Conservation (phyloP, 2,113 vertebrate genomes). For the Sceloporus tristichus region DNA sequence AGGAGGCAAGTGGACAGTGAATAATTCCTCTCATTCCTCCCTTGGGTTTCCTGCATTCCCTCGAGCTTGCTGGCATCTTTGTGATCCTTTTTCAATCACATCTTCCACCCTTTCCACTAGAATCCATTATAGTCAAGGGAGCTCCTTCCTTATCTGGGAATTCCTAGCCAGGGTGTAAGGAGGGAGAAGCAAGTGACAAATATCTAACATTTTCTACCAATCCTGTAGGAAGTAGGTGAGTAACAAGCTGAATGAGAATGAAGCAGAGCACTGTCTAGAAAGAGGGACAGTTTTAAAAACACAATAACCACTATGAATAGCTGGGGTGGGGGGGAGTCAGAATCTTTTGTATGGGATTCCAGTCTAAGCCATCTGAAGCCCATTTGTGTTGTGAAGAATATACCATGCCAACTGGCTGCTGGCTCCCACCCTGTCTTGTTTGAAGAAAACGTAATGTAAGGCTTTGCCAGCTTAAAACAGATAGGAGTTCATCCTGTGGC, state of each 20-base stretch:
- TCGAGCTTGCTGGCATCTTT: not conserved
- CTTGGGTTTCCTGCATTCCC: not conserved
- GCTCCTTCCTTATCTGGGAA: constrained; percentile 58
- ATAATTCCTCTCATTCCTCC: not conserved
- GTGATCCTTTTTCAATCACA: not conserved
- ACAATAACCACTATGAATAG: constrained; percentile 49
- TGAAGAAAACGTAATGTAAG: constrained; percentile 26
- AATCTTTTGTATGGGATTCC: constrained; percentile 56
- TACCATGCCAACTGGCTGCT: constrained; percentile 55
- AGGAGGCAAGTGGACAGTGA: not conserved
- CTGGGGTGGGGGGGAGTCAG: constrained; percentile 57
- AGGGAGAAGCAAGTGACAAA: constrained; percentile 60
- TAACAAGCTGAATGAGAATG: constrained; percentile 37
- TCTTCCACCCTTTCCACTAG: not conserved
- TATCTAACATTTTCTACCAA: constrained; percentile 41
- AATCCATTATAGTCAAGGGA: constrained; percentile 2
- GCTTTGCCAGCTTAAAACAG: constrained; percentile 6
- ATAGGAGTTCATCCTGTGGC: not conserved
- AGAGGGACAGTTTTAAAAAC: constrained; percentile 54
- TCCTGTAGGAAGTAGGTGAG: constrained; percentile 33
- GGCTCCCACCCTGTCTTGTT: constrained; percentile 15
- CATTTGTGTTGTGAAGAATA: constrained; percentile 71
- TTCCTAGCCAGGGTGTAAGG: constrained; percentile 35
- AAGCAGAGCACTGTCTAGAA: constrained; percentile 29
- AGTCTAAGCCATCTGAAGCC: constrained; percentile 64